A percentile compares a stretch with the other conserved stretches of the same genome.
phyloP scores from a whole-genome alignment of 2,113 vertebrate species.

The Cavia porcellus region DNA sequence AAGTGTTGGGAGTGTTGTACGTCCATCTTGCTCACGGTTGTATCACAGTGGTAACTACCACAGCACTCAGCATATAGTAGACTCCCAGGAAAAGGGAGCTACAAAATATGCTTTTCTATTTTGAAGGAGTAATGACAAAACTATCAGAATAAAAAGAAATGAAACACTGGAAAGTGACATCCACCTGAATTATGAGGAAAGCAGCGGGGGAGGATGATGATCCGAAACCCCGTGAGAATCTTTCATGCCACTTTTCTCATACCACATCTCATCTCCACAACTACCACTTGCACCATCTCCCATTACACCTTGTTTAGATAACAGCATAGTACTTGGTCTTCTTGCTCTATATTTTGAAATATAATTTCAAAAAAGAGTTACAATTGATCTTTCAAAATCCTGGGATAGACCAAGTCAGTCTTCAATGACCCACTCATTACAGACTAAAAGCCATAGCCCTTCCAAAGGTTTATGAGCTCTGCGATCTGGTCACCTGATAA shows the following conservation, averaged over 20 bases:
- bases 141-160: constrained; percentile 16
- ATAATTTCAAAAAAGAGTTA: constrained; percentile 3
- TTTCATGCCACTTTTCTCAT: background rate
- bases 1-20: background rate
- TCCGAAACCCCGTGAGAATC: background rate
- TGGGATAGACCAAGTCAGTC: background rate
- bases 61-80: background rate
- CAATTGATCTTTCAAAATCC: constrained; percentile 3
- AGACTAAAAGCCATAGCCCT: background rate
- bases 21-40: background rate
- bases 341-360: background rate
- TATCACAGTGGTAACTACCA: background rate
- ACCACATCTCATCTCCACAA: background rate
- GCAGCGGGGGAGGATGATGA: background rate
- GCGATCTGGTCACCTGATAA: background rate
- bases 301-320: background rate
- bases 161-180: background rate
- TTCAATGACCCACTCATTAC: background rate
- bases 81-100: background rate
- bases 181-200: background rate
- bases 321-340: background rate
- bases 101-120: background rate
- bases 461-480: background rate
- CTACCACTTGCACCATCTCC: background rate
- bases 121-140: background rate